These are phyloP conservation scores for Spinus pinus DNA, from an alignment of 2,797 vertebrate species.

Conservation along the genomic window DNA sequence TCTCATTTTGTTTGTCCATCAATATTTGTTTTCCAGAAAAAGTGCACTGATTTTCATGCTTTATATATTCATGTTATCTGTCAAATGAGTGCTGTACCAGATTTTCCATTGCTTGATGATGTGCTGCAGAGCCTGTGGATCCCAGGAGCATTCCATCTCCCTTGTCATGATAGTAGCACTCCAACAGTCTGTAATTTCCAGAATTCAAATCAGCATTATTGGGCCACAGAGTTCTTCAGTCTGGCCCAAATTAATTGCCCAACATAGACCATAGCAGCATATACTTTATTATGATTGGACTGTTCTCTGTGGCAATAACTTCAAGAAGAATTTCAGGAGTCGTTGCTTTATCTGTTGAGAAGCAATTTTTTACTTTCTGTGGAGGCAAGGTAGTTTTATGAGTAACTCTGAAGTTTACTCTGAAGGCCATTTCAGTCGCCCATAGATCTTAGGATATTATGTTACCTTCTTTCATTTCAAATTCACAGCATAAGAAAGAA, in stretches of 20 bases:
- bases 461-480: constrained; percentile 41
- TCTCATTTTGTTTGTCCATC: not conserved
- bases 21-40: not conserved
- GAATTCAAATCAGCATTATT: not conserved
- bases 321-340: constrained; percentile 16
- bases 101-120: not conserved
- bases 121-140: not conserved
- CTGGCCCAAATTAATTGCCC: not conserved
- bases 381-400: constrained; percentile 11
- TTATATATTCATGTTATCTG: not conserved
- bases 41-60: not conserved
- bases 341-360: constrained; percentile 25
- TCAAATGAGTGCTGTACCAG: not conserved
- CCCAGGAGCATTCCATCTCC: not conserved
- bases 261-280: not conserved
- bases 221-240: not conserved
- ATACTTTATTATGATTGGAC: constrained; percentile 8
- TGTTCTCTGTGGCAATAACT: not conserved
- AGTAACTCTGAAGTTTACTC: constrained; percentile 20
- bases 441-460: constrained; percentile 39
- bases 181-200: not conserved
- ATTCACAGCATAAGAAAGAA: constrained; percentile 23
- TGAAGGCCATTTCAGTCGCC: constrained; percentile 24
- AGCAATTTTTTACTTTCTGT: constrained; percentile 22
- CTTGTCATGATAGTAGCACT: not conserved